Percentiles rank a stretch among this genome's conserved stretches.
These are phyloP conservation scores for Acheta domesticus DNA, from an alignment of 2,888 invertebrate species.

Conservation along the genomic window DNA sequence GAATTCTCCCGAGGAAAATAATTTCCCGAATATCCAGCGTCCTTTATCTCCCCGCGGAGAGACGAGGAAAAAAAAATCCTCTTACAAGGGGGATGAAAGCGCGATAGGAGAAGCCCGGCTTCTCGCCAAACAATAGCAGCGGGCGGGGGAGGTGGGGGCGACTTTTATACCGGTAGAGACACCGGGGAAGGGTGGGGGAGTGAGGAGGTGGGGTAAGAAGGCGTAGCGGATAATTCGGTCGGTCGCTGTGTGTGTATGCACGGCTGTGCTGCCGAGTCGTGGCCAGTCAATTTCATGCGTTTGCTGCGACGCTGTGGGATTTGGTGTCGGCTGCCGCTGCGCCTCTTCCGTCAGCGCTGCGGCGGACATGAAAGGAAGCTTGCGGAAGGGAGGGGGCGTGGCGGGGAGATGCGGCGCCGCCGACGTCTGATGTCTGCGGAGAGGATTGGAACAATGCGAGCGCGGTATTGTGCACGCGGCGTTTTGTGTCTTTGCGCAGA, in stretches of 20 bases:
- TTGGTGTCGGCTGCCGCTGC: not conserved
- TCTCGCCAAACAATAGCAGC: slow-evolving; percentile 4
- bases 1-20: slow-evolving; percentile 18
- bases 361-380: not conserved
- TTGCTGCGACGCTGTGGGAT: not conserved
- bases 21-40: slow-evolving; percentile 7
- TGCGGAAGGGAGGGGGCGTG: not conserved
- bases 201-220: not conserved
- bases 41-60: not conserved
- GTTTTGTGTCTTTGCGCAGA: not conserved
- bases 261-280: not conserved
- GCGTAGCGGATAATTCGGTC: too few species aligned
- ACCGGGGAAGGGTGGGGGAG: not conserved
- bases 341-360: not conserved
- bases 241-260: not conserved
- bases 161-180: not conserved
- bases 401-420: not conserved
- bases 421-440: not conserved
- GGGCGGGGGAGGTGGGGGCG: not conserved
- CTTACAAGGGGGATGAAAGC: slow-evolving; percentile 18
- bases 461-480: not conserved
- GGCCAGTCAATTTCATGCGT: slow-evolving; percentile 8
- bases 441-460: not conserved
- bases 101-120: not conserved
- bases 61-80: slow-evolving; percentile 18